Conservation (phyloP, 2,113 vertebrate species). For the Gila orcuttii region DNA sequence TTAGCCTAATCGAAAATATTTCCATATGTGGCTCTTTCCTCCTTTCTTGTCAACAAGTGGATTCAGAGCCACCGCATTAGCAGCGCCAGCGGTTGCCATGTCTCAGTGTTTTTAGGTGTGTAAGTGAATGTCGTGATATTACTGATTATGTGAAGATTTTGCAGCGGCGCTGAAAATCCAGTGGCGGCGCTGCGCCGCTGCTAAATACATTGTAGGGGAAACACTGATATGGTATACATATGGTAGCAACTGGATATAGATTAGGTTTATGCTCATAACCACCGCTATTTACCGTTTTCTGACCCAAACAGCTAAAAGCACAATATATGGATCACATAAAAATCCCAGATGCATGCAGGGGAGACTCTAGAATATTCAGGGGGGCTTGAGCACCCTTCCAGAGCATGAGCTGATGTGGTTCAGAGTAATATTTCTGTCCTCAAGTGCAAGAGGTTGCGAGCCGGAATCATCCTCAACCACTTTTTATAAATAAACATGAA, state of each 20-base stretch:
- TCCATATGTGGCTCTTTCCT: too few relatives aligned
- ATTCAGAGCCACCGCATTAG: too few relatives aligned
- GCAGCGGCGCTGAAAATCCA: too few relatives aligned
- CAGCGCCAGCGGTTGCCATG: too few relatives aligned
- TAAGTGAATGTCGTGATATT: too few relatives aligned
- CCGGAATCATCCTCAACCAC: not conserved
- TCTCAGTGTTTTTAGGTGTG: too few relatives aligned
- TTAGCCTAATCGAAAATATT: too few relatives aligned
- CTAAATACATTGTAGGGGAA: too few relatives aligned
- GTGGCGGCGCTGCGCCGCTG: too few relatives aligned
- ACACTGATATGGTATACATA: too few relatives aligned
- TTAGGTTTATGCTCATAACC: slow-evolving; percentile 27
- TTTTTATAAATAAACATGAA: slow-evolving; percentile 2
- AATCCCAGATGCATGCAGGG: not conserved
- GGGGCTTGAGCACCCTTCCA: not conserved
- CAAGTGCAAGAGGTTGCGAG: not conserved
- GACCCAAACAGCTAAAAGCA: slow-evolving; percentile 41
- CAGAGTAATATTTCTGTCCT: not conserved
- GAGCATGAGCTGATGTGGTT: slow-evolving; percentile 12
- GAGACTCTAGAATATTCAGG: not conserved
- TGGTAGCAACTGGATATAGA: not conserved
- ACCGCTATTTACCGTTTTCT: slow-evolving; percentile 35
- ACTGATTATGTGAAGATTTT: too few relatives aligned
- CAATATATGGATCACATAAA: slow-evolving; percentile 22
- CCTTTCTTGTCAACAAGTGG: too few relatives aligned